Base-by-base conservation (phyloP, 1,140 invertebrate genomes). In the Cotesia glomerata region DNA sequence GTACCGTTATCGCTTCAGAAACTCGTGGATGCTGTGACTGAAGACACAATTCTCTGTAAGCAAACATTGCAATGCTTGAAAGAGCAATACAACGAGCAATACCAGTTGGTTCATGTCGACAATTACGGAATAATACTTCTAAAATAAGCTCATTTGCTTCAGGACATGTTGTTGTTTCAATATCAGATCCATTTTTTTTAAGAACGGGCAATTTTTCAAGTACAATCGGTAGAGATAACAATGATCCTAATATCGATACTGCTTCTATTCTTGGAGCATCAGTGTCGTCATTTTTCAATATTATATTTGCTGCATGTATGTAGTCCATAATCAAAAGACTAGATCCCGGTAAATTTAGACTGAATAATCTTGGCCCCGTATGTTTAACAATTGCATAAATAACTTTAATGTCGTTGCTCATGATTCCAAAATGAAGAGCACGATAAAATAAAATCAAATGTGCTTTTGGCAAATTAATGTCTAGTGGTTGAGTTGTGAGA, bases 61-160 rank as follows among this genome's bases (percentile, higher is more conserved):
- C 86, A 87, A 93, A 97, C 80, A 96, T 93, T 5, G 95, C 94
- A 56, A 99, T 90, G 74, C 94, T 93, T 54, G 94, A 95, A 2
- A 98, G 88, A 16, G 96, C 95, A 74, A 97, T 93, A 81, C 95
- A 97, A 69, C 96, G 91, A 16, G 96, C 97, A 78, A 94, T 90
- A 39, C 94, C 95, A 54, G 94, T 93, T 70, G 95, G 95, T 87
- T 99, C 97, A 35, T 92, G 89, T 71, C 95, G 93, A 63, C 95
- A 96, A 78, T 93, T 93, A 79, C 93, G 91, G 64, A 98, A 87
- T 65, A 98, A 88, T 77, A 97, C 94, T 81, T 93, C 93, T 51
- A 98, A 88, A 70, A 98, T 92, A 81, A 95, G 93, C 82, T 98
- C 95, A 92, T 95, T 95, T n/a, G 93, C 89, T 85, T 95, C 93